Percentiles rank a stretch among this genome's conserved stretches.
phyloP scores from a whole-genome alignment of 1,140 invertebrate genomes.

The Brachionus koreanus region DNA sequence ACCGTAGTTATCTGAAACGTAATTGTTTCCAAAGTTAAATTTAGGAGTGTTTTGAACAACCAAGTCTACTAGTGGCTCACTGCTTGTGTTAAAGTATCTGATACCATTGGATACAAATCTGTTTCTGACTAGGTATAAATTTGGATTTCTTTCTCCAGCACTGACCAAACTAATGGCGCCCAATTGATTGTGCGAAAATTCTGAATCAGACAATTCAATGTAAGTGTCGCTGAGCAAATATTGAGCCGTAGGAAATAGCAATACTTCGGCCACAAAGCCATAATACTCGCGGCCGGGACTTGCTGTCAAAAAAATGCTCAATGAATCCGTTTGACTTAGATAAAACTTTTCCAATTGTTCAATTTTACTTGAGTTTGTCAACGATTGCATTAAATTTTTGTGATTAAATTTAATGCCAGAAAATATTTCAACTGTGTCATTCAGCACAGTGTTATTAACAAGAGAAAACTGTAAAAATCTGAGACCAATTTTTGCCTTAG shows the following conservation, averaged over 20 bases:
- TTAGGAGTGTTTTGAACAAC: conserved; percentile 90
- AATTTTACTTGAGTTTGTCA: conserved; percentile 49
- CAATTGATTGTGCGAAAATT: conserved; percentile 76
- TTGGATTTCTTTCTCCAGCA: conserved; percentile 90
- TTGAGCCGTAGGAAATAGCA: conserved; percentile 70
- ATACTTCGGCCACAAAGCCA: conserved; percentile 94
- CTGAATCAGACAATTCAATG: conserved; percentile 79
- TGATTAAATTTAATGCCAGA: conserved; percentile 88
- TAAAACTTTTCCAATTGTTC: conserved; percentile 34
- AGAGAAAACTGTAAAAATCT: conserved; percentile 46
- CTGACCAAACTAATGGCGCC: conserved; percentile 81
- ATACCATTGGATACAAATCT: conserved; percentile 80
- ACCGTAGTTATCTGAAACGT: conserved; percentile 7
- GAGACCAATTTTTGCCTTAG: conserved; percentile 43
- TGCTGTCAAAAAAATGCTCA: conserved; percentile 81
- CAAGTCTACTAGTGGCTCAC: conserved; percentile 73
- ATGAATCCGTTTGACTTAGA: conserved; percentile 20
- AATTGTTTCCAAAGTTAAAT: conserved; percentile 65
- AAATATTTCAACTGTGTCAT: conserved; percentile 78
- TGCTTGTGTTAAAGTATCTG: conserved; percentile 89
- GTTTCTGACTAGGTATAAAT: conserved; percentile 80
- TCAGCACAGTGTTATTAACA: conserved; percentile 65
- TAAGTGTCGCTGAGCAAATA: conserved; percentile 77
- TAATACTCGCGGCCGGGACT: conserved; percentile 85
- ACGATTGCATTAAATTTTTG: conserved; percentile 68